phyloP scores from a whole-genome alignment of 2,113 vertebrate species.

The Mobula birostris region DNA sequence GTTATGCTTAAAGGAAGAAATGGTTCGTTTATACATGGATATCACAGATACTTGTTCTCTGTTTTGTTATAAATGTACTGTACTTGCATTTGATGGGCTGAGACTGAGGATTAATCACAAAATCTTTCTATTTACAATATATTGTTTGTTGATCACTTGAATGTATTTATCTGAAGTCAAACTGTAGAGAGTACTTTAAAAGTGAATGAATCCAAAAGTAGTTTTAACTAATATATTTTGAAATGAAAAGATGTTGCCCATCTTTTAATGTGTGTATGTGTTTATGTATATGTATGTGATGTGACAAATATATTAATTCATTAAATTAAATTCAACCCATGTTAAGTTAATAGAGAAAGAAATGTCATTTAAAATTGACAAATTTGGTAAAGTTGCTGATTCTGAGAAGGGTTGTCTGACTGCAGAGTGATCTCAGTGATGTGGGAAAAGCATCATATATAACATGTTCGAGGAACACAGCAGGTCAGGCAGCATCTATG shows the following conservation, averaged over 20 bases:
- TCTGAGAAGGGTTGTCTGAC: no score
- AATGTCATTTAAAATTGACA: background rate
- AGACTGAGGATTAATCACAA: background rate
- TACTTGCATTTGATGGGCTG: constrained; percentile 5
- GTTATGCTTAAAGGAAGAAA: no score
- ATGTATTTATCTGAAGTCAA: background rate
- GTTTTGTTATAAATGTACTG: constrained; percentile 13
- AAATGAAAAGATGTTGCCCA: background rate
- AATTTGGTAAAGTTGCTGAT: background rate
- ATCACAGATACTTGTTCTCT: background rate
- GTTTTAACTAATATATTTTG: background rate
- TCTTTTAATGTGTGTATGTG: background rate
- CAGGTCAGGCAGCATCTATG: no score
- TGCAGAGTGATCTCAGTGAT: no score
- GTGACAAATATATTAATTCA: background rate
- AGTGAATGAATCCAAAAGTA: background rate
- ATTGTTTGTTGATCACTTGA: background rate
- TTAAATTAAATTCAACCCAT: background rate
- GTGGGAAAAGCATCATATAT: no score
- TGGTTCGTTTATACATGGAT: background rate
- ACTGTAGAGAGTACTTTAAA: background rate
- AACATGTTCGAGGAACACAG: no score
- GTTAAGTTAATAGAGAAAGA: background rate
- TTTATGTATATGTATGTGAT: background rate
- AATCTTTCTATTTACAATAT: constrained; percentile 6